Evolutionary conservation across 2,888 invertebrate genomes (phyloP).

Genomic region (Sesamia inferens): DNA sequence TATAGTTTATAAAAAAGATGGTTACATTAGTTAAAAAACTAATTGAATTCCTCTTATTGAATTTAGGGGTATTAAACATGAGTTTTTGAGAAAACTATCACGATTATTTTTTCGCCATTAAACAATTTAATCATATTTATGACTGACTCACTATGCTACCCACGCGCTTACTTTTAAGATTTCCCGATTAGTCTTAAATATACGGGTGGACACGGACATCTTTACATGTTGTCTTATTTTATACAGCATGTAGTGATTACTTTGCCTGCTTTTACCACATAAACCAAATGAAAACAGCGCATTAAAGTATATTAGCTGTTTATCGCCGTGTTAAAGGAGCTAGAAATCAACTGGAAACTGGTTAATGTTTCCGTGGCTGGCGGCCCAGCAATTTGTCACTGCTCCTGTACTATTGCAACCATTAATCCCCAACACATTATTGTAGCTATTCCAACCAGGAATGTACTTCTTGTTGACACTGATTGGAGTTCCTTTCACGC

Average conservation of each 20-base stretch:
- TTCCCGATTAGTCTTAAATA: constrained; percentile 19
- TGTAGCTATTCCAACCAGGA: constrained; percentile 48
- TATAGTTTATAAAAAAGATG: too few relatives aligned
- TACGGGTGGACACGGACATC: constrained; percentile 3
- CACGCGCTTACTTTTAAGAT: constrained; percentile 29
- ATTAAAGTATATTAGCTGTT: constrained; percentile 55
- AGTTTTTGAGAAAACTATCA: not conserved
- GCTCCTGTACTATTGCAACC: constrained; percentile 50
- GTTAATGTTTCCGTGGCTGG: constrained; percentile 55
- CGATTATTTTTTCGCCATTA: not conserved
- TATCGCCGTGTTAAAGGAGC: constrained; percentile 51
- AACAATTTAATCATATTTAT: not conserved
- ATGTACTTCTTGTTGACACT: constrained; percentile 56
- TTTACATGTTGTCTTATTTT: constrained; percentile 21
- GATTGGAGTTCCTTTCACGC: constrained; percentile 62
- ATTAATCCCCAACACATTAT: constrained; percentile 60
- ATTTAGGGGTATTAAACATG: not conserved
- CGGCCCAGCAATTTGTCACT: constrained; percentile 57
- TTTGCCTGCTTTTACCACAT: constrained; percentile 34
- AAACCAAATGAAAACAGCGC: constrained; percentile 49
- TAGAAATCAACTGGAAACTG: constrained; percentile 49
- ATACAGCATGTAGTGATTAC: constrained; percentile 51
- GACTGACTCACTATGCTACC: not conserved
- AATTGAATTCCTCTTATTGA: too few relatives aligned
- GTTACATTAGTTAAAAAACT: too few relatives aligned